These are phyloP conservation scores for Diachasmimorpha longicaudata DNA, from an alignment of 1,140 invertebrate species.

Conservation along the genomic window DNA sequence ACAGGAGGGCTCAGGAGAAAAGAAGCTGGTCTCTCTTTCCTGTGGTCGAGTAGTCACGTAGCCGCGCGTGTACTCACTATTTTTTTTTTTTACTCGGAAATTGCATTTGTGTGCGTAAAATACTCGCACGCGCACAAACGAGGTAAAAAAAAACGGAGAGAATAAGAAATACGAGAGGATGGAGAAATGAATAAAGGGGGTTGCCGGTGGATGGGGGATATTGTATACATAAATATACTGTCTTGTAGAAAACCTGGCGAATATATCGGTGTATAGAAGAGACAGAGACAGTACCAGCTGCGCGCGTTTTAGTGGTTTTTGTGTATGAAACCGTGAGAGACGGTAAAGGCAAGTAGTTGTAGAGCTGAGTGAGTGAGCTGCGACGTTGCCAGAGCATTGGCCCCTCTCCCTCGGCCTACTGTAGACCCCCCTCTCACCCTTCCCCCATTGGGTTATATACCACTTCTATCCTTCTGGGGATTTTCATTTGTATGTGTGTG, in stretches of 20 bases:
- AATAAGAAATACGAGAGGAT: slow-evolving; percentile 1
- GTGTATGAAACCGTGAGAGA: slow-evolving; percentile 17
- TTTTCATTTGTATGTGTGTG: background rate
- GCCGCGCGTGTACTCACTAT: slow-evolving; percentile 8
- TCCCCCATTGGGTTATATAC: background rate
- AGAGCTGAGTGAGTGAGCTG: slow-evolving; percentile 31
- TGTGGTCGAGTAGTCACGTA: slow-evolving; percentile 19
- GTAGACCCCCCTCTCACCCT: background rate
- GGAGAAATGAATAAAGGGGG: too few relatives aligned
- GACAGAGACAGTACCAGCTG: slow-evolving; percentile 10
- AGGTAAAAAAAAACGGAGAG: slow-evolving; percentile 8
- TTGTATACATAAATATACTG: slow-evolving; percentile 7
- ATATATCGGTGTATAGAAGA: background rate
- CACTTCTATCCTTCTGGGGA: background rate
- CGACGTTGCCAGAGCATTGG: slow-evolving; percentile 51
- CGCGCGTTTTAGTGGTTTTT: slow-evolving; percentile 7
- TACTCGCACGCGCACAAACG: slow-evolving; percentile 14
- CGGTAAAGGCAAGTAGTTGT: slow-evolving; percentile 20
- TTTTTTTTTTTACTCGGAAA: background rate
- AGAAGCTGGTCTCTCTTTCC: background rate
- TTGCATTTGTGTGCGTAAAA: background rate
- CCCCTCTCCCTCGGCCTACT: slow-evolving; percentile 32
- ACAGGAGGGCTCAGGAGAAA: background rate
- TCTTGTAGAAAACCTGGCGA: background rate
- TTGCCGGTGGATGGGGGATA: background rate